A percentile compares a stretch with the other conserved stretches of the same genome.
Conservation (phyloP, 2,888 invertebrate genomes). For the Dryomyza anilis region DNA sequence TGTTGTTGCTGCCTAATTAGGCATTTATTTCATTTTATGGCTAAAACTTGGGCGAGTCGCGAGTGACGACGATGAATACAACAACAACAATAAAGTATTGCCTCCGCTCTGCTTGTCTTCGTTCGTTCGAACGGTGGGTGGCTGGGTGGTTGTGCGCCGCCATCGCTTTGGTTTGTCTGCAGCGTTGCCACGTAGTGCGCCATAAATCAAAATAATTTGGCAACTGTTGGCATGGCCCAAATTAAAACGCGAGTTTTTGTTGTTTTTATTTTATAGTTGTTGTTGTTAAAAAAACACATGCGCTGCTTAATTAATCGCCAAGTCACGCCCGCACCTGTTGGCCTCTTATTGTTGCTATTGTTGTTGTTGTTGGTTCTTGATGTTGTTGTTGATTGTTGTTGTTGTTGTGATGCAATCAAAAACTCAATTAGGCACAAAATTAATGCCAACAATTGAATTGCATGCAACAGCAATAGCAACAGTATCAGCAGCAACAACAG, state of each 20-base stretch:
- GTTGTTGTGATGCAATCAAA: not conserved
- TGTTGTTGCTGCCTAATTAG: conserved; percentile 14
- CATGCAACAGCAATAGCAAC: conserved; percentile 8
- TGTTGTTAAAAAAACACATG: too few species aligned
- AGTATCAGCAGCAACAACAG: not conserved
- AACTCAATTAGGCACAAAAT: conserved; percentile 13
- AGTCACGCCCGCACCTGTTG: conserved; percentile 18
- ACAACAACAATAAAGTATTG: not conserved
- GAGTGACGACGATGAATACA: not conserved
- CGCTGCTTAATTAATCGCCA: too few species aligned
- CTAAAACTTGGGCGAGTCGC: not conserved
- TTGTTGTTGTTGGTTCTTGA: not conserved
- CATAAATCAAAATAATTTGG: conserved; percentile 1
- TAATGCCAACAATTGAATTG: not conserved
- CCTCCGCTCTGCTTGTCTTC: too few species aligned
- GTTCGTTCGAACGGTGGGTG: too few species aligned
- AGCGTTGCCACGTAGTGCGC: not conserved
- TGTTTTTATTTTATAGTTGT: not conserved
- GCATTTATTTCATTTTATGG: conserved; percentile 7
- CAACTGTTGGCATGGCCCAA: not conserved
- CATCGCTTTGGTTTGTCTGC: too few species aligned
- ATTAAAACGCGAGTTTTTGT: too few species aligned
- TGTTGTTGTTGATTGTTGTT: not conserved
- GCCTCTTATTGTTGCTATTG: too few species aligned
- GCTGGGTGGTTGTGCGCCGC: too few species aligned